These are phyloP conservation scores for Proteles cristata DNA, from an alignment of 2,113 vertebrate species.

Conservation along the genomic window DNA sequence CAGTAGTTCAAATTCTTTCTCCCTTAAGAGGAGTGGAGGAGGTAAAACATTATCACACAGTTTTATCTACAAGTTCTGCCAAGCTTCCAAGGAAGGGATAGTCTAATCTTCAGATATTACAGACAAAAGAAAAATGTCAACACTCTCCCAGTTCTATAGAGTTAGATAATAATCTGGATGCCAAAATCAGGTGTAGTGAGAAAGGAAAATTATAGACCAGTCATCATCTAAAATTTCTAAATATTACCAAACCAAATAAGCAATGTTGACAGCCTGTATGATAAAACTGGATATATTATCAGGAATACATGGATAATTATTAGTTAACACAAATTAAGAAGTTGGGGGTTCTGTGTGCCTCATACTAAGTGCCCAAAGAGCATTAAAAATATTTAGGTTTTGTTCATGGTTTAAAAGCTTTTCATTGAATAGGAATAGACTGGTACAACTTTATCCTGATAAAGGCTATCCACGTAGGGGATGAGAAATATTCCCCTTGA, in stretches of 20 bases:
- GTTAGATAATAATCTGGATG: neutral
- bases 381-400: neutral
- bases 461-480: neutral
- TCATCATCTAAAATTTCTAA: neutral
- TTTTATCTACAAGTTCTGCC: constrained; percentile 22
- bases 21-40: neutral
- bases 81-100: neutral
- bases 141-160: neutral
- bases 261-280: neutral
- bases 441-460: neutral
- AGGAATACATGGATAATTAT: neutral
- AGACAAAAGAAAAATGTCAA: neutral
- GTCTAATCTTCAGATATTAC: neutral
- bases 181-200: neutral
- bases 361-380: neutral
- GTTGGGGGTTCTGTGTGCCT: neutral
- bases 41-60: neutral
- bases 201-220: neutral
- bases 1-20: constrained; percentile 19
- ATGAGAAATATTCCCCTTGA: neutral
- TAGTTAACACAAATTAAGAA: neutral
- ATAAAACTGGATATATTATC: neutral
- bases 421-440: neutral
- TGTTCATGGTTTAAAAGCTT: neutral
- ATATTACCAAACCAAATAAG: neutral